These are phyloP conservation scores for Platysternon megacephalum DNA, from an alignment of 2,113 vertebrate genomes.

Conservation along the genomic window DNA sequence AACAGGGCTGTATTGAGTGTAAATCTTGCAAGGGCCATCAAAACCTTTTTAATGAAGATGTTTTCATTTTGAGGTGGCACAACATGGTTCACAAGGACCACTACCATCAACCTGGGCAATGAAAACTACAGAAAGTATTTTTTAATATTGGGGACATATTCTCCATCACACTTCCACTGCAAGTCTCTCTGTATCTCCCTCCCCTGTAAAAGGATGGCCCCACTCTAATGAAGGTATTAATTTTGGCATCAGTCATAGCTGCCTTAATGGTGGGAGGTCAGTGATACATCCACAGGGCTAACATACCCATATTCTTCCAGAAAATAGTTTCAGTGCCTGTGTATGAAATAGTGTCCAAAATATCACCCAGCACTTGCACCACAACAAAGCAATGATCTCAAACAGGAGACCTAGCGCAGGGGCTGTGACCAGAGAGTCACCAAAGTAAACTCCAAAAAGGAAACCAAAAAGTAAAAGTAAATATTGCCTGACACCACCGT, in stretches of 20 bases:
- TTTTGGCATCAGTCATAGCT: background rate
- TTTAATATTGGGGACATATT: accelerated
- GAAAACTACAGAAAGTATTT: accelerated
- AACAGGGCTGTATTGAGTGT: background rate
- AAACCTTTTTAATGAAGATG: background rate
- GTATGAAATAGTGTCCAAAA: background rate
- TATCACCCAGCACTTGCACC: background rate
- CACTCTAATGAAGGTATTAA: background rate
- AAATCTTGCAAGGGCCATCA: background rate
- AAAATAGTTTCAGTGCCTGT: background rate
- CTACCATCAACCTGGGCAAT: background rate
- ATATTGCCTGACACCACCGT: background rate
- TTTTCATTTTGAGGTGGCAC: background rate
- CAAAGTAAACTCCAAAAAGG: background rate
- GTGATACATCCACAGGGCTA: background rate
- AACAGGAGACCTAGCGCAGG: background rate
- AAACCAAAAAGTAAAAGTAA: background rate
- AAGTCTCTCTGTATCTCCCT: background rate
- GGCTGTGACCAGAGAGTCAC: background rate
- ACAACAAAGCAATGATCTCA: background rate
- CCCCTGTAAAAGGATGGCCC: background rate
- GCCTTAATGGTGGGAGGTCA: background rate
- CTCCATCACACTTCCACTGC: background rate
- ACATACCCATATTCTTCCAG: background rate
- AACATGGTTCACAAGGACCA: background rate